Evolutionary conservation across 2,113 vertebrate genomes (phyloP), one percentile per base, ranked within the genome.

Genomic region (Paradoxurus hermaphroditus): DNA sequence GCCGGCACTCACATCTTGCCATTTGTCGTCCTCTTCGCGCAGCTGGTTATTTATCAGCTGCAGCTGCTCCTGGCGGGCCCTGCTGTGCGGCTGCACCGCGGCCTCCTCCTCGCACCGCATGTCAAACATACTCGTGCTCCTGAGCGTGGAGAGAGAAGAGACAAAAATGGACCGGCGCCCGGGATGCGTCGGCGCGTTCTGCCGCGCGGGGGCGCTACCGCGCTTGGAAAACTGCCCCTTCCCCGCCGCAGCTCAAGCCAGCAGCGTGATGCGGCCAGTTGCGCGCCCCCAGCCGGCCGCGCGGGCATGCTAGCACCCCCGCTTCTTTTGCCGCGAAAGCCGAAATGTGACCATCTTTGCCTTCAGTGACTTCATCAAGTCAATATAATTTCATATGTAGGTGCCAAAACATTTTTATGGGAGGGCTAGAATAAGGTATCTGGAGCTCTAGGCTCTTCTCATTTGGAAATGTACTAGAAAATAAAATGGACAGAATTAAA

Each of bases 41-140:
- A 99, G 98, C 96, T 98, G 98, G 99, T 98, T 99, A 98, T 99
- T 99, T 97, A 99, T 97, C 85, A 99, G 98, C 98, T 99, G 99
- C 97, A 99, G 99, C 96, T 99, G 99, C 96, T 99, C 99, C 72
- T 99, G 99, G 62, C 99, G 99, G 94, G 99, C 99, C 98, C 99
- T 99, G 99, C 99, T 99, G 97, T 99, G 99, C 3, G 99, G 99
- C 86, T 98, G 99, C 98, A 99, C 72, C 49, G 97, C 62, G 62
- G 98, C 97, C 67, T 99, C 99, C 19, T 99, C 99, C 92, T 99
- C 99, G 34, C 98, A 99, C 68, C 99, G 99, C 99, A 99, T 99
- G 98, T 99, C 99, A 56, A 99, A 99, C 99, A 99, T 99, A 94
- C 99, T 99, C 96, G 99, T 84, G 84, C 99, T 99, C 99, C 99